Conservation (phyloP, 2,888 invertebrate species). For the Hipparchia sbordonii region DNA sequence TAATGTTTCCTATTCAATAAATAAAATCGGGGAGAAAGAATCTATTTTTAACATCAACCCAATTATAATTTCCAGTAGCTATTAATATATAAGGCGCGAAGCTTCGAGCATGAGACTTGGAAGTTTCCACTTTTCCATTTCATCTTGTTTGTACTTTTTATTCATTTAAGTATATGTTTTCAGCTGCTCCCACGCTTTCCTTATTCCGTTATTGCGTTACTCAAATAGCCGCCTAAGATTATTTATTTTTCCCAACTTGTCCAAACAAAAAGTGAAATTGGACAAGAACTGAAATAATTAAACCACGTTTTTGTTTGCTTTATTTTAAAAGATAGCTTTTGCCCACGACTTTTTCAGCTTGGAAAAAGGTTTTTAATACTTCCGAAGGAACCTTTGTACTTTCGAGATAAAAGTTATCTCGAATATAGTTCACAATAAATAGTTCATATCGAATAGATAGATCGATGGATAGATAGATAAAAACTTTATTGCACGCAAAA, state of each 20-base stretch:
- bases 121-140: conserved; percentile 22
- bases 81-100: conserved; percentile 17
- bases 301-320: background rate
- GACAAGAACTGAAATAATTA: background rate
- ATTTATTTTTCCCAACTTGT: conserved; percentile 9
- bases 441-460: too few relatives aligned
- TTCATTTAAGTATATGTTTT: conserved; percentile 22
- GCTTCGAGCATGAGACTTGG: conserved; percentile 7
- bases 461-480: too few relatives aligned
- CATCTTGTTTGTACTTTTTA: conserved; percentile 20
- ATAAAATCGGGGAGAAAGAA: too few relatives aligned
- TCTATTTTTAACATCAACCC: too few relatives aligned
- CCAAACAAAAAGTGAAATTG: background rate
- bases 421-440: too few relatives aligned
- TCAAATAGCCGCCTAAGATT: conserved; percentile 9
- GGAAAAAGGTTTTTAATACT: too few relatives aligned
- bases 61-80: background rate
- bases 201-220: conserved; percentile 1
- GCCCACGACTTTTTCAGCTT: too few relatives aligned
- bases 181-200: conserved; percentile 1
- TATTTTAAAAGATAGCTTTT: background rate
- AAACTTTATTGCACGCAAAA: too few relatives aligned
- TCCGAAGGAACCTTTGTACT: too few relatives aligned
- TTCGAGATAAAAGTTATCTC: too few relatives aligned
- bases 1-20: too few relatives aligned